Percentiles rank a stretch among this genome's conserved stretches.
These are phyloP conservation scores for Rachycentron canadum DNA, from an alignment of 2,797 vertebrate species.

Conservation along the genomic window DNA sequence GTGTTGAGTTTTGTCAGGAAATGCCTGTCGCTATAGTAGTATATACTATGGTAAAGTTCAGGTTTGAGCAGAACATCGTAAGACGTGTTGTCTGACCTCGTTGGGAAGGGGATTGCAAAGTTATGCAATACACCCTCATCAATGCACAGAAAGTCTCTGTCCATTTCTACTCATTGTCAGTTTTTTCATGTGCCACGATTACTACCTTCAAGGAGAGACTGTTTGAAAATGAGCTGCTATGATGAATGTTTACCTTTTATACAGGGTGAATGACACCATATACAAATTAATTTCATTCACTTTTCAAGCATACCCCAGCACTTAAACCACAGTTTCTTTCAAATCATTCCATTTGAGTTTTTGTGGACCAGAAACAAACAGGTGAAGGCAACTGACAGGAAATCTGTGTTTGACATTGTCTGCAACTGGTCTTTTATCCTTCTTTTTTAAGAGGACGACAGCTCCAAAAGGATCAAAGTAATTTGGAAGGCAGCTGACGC, in stretches of 20 bases:
- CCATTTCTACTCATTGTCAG: too few relatives aligned
- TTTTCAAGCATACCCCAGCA: neutral
- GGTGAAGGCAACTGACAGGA: neutral
- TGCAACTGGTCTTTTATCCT: neutral
- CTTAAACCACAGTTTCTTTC: neutral
- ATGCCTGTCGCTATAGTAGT: neutral
- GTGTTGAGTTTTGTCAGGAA: constrained; percentile 18
- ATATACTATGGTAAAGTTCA: neutral
- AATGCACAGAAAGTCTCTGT: too few relatives aligned
- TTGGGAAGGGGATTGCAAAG: too few relatives aligned
- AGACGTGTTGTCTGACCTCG: neutral
- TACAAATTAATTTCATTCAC: neutral
- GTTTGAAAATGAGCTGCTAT: neutral
- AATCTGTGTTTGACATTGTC: neutral
- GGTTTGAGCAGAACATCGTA: neutral
- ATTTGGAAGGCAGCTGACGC: constrained; percentile 23
- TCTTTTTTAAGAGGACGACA: neutral
- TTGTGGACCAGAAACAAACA: neutral
- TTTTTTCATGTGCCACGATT: neutral
- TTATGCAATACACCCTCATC: too few relatives aligned
- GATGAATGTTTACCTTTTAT: neutral
- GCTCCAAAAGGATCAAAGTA: constrained; percentile 26
- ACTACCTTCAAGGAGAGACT: neutral
- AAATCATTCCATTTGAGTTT: neutral
- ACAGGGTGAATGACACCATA: neutral